phyloP scores from a whole-genome alignment of 2,797 vertebrate genomes.

The Macropus fuliginosus region DNA sequence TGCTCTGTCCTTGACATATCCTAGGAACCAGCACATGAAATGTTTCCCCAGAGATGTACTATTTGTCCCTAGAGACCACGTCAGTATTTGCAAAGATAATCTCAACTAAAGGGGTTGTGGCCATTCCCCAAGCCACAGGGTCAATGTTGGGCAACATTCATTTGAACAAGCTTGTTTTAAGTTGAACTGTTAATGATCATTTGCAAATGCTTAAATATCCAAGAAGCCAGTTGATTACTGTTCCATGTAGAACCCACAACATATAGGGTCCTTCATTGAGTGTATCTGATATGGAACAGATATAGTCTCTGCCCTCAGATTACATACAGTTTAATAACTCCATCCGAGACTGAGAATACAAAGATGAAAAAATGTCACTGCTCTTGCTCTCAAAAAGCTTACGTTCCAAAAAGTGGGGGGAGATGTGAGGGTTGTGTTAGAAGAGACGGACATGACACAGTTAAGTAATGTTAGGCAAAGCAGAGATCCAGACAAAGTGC shows the following conservation, averaged over 20 bases:
- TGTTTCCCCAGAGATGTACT: neutral
- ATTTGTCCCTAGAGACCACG: accelerated
- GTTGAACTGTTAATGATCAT: neutral
- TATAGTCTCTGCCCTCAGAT: neutral
- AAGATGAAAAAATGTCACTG: neutral
- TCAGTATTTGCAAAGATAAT: neutral
- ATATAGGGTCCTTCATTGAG: neutral
- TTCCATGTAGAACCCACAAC: neutral
- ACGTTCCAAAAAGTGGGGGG: neutral
- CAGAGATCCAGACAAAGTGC: neutral
- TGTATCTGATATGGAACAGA: neutral
- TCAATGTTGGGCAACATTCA: neutral
- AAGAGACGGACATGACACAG: neutral
- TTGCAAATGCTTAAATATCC: neutral
- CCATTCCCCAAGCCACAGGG: neutral
- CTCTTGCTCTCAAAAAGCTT: neutral
- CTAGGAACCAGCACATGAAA: neutral
- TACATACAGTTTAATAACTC: neutral
- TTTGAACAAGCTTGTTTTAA: neutral
- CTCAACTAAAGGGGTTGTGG: neutral
- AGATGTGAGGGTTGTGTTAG: neutral
- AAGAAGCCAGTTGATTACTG: neutral
- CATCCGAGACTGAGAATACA: neutral
- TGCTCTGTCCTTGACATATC: neutral
- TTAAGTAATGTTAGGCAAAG: neutral